Conservation (phyloP, 1,140 invertebrate species). For the Zaprionus inermis region DNA sequence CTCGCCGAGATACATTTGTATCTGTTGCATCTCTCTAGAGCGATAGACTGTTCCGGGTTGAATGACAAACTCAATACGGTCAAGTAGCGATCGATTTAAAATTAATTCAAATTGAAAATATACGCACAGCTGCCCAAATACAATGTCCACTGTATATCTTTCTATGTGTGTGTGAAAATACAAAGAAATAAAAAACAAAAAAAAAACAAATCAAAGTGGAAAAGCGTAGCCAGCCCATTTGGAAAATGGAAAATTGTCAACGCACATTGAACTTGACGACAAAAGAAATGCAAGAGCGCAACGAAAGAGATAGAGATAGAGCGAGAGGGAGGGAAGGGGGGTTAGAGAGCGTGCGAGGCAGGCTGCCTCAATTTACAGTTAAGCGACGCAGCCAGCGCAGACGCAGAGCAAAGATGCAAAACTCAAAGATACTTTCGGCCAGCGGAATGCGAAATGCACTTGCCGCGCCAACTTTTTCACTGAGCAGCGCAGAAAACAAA, state of each 20-base stretch:
- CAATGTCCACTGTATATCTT: constrained; percentile 43
- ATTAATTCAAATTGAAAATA: constrained; percentile 65
- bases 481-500: constrained; percentile 28
- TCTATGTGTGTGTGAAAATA: constrained; percentile 63
- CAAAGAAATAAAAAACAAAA: constrained; percentile 30
- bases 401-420: constrained; percentile 62
- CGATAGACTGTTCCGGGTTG: constrained; percentile 66
- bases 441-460: constrained; percentile 77
- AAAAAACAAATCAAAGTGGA: constrained; percentile 60
- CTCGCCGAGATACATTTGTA: constrained; percentile 17
- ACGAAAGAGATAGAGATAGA: neutral
- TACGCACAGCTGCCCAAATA: constrained; percentile 72
- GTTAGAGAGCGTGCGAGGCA: no score
- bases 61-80: constrained; percentile 42
- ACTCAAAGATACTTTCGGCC: constrained; percentile 76
- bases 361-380: constrained; percentile 78
- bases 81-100: constrained; percentile 67
- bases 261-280: constrained; percentile 81
- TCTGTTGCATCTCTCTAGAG: constrained; percentile 17
- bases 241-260: constrained; percentile 80
- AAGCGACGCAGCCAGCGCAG: constrained; percentile 57
- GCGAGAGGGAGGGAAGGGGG: neutral
- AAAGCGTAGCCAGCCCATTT: constrained; percentile 66
- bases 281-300: constrained; percentile 46
- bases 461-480: constrained; percentile 76